These are phyloP conservation scores for Pipistrellus kuhlii DNA, from an alignment of 2,797 vertebrate species.

Conservation along the genomic window DNA sequence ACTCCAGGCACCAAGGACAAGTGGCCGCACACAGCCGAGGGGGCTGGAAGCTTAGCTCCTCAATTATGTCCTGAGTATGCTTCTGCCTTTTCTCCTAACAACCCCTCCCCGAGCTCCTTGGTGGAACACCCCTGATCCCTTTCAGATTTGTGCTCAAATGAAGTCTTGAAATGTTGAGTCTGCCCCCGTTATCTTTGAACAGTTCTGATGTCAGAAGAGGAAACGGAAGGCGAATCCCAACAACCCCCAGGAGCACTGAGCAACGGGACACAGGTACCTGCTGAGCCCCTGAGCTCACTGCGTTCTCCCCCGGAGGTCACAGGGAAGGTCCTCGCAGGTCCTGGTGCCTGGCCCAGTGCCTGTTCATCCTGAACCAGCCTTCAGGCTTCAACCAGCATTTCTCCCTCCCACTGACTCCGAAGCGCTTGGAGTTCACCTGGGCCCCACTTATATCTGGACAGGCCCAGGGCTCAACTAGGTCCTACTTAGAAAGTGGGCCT, in stretches of 20 bases:
- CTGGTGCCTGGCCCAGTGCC: not conserved
- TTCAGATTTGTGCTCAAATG: not conserved
- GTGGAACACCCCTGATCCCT: not conserved
- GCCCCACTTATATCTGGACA: not conserved
- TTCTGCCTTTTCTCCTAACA: not conserved
- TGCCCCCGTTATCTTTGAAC: not conserved
- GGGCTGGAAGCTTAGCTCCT: not conserved
- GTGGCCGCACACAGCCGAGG: not conserved
- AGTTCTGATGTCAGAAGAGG: not conserved
- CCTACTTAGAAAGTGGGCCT: not conserved
- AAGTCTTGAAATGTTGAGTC: not conserved
- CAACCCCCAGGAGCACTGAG: not conserved
- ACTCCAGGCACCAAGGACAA: not conserved
- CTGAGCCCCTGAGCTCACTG: not conserved
- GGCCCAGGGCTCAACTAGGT: too few relatives aligned
- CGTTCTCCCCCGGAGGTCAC: too few relatives aligned
- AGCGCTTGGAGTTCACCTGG: not conserved
- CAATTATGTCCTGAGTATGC: not conserved
- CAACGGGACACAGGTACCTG: not conserved
- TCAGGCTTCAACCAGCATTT: not conserved
- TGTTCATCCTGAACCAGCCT: not conserved
- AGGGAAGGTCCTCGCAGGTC: not conserved
- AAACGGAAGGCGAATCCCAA: not conserved
- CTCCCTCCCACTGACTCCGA: not conserved
- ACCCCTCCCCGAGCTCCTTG: not conserved